Conservation (phyloP, 1,140 invertebrate genomes). For the Telenomus remus region DNA sequence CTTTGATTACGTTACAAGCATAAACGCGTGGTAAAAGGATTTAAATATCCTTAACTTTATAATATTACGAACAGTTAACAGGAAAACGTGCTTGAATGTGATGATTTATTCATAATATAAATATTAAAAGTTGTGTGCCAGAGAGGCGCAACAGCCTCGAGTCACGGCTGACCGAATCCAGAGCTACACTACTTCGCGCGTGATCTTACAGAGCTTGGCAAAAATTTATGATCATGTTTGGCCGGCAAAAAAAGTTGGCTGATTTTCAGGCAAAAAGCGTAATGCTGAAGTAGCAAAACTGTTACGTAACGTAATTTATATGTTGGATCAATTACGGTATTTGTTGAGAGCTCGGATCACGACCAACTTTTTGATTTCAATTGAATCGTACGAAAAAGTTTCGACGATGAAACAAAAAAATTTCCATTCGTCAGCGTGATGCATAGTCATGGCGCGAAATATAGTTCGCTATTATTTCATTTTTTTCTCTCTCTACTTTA, state of each 20-base stretch:
- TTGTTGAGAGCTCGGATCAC: constrained; percentile 7
- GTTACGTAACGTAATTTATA: constrained; percentile 22
- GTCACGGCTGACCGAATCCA: constrained; percentile 15
- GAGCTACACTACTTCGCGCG: constrained; percentile 11
- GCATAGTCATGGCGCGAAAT: too few species aligned
- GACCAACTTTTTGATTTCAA: neutral
- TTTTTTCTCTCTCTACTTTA: too few species aligned
- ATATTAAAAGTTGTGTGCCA: neutral
- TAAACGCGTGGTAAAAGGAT: too few species aligned
- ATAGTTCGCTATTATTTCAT: too few species aligned
- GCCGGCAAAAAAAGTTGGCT: constrained; percentile 4
- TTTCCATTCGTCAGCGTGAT: too few species aligned
- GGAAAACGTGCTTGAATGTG: neutral
- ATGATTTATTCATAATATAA: neutral
- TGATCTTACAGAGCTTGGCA: constrained; percentile 12
- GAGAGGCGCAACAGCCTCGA: constrained; percentile 29
- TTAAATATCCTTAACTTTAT: too few species aligned
- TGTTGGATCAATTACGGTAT: constrained; percentile 8
- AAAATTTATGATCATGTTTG: constrained; percentile 22
- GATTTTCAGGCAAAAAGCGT: neutral
- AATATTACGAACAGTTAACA: neutral
- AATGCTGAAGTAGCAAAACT: constrained; percentile 1
- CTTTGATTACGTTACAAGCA: too few species aligned
- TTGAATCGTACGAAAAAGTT: neutral
- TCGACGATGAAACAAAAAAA: too few species aligned